Evolutionary conservation across 2,113 vertebrate genomes (phyloP), one percentile per base, ranked within the genome.

Genomic region (Varanus salvator): DNA sequence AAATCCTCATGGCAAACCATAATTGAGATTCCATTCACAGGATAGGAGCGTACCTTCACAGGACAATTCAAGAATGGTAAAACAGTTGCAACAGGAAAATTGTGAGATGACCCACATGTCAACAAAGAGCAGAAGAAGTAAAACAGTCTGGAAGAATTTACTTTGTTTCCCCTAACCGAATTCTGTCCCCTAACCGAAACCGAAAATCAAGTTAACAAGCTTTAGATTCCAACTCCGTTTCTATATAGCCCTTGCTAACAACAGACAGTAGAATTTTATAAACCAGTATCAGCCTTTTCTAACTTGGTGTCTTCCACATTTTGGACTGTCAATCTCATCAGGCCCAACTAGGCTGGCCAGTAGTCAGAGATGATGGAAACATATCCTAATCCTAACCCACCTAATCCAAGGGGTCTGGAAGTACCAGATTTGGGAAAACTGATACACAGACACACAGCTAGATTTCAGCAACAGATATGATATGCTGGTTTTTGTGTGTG

Each of bases 1-100:
- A 64, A 29, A 78, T 89, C 38, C 71, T 76, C 38, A 44, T 57
- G 4, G 83, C 14, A 90, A 92, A 77, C 72, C 84, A 48, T 84
- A 88, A 88, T 82, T 52, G 27, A 14, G 89, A 29, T 77, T 89
- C 84, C 6, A 91, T 60, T 0, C 81, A 93, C 0, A 3, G 44
- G 80, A 71, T 57, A 94, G 77, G 57, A 66, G 38, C 34, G 6
- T 81, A 64, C 34, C 27, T 25, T 6, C 9, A 44, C 52, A 85
- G 64, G 34, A 29, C 5, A 25, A 81, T 19, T 34, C 69, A 57
- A 25, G 68, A 38, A 82, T 12, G 11, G 54, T 54, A 54, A 44
- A 44, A 3, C 82, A 72, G 52, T 64, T 85, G 34, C 86, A 76
- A 94, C n/a, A 8, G 81, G 84, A 90, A 80, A 48, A 81, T 64